Evolutionary conservation across 2,113 vertebrate species (phyloP).

Genomic region (Heloderma charlesbogerti): DNA sequence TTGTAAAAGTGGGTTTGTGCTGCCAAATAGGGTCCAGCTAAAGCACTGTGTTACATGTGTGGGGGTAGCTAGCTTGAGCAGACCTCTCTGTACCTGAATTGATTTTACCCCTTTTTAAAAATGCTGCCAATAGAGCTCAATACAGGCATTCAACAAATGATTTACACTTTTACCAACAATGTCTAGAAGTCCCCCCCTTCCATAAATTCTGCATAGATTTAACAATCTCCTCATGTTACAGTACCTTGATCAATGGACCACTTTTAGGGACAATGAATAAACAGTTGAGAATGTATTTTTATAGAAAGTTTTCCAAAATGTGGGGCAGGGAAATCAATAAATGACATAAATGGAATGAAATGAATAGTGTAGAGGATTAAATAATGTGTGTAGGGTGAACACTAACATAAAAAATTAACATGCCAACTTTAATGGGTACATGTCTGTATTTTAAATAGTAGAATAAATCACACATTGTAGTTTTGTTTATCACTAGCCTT

Average conservation of each 20-base stretch:
- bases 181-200: constrained; percentile 29
- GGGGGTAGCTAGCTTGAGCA: constrained; percentile 34
- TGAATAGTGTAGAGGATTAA: background rate
- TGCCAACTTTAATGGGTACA: constrained; percentile 39
- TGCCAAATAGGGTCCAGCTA: constrained; percentile 26
- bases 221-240: background rate
- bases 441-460: constrained; percentile 42
- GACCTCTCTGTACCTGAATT: constrained; percentile 49
- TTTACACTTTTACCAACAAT: constrained; percentile 36
- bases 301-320: background rate
- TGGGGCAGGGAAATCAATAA: background rate
- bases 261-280: constrained; percentile 6
- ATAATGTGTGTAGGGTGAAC: constrained; percentile 3
- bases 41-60: constrained; percentile 40
- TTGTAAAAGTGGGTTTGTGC: background rate
- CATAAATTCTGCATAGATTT: constrained; percentile 18
- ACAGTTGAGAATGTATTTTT: background rate
- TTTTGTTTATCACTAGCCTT: constrained; percentile 1
- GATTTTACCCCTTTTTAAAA: constrained; percentile 62
- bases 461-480: constrained; percentile 40
- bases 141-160: constrained; percentile 37
- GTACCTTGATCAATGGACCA: background rate
- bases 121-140: constrained; percentile 29
- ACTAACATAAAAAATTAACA: constrained; percentile 28
- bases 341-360: constrained; percentile 1